These are phyloP conservation scores for Psephotus haematonotus DNA, from an alignment of 2,113 vertebrate species.

Conservation along the genomic window DNA sequence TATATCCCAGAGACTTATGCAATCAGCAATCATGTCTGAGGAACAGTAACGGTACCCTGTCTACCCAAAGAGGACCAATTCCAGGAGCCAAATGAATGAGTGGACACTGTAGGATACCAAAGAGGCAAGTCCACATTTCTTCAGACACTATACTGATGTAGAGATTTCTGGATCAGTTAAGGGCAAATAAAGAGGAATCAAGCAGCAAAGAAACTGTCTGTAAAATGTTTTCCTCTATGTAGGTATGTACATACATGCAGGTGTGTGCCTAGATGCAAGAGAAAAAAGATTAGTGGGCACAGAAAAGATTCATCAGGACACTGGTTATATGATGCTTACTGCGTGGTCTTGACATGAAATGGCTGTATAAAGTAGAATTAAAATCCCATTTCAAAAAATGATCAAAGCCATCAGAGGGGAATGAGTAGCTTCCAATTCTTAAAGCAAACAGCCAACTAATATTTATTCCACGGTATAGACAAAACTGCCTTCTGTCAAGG, in stretches of 20 bases:
- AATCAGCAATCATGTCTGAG: neutral
- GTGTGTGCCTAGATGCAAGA: neutral
- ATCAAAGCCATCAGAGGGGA: conserved; percentile 31
- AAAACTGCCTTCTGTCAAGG: conserved; percentile 74
- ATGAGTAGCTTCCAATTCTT: conserved; percentile 55
- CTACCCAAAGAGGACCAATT: neutral
- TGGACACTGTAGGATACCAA: neutral
- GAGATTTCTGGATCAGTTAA: neutral
- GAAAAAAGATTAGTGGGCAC: neutral
- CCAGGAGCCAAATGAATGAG: neutral
- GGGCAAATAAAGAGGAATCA: neutral
- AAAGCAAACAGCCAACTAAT: conserved; percentile 69
- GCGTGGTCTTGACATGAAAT: neutral
- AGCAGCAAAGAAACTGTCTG: neutral
- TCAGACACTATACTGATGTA: neutral
- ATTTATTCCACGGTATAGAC: conserved; percentile 76
- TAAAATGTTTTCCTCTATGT: neutral
- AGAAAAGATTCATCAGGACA: neutral
- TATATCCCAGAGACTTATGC: neutral
- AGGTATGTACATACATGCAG: neutral
- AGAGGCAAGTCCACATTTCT: neutral
- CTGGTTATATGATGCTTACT: neutral
- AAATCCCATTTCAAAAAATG: conserved; percentile 47
- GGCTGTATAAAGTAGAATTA: neutral
- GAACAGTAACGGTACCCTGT: neutral